These are phyloP conservation scores for Phlogophora meticulosa DNA, from an alignment of 2,888 invertebrate species.

Conservation along the genomic window DNA sequence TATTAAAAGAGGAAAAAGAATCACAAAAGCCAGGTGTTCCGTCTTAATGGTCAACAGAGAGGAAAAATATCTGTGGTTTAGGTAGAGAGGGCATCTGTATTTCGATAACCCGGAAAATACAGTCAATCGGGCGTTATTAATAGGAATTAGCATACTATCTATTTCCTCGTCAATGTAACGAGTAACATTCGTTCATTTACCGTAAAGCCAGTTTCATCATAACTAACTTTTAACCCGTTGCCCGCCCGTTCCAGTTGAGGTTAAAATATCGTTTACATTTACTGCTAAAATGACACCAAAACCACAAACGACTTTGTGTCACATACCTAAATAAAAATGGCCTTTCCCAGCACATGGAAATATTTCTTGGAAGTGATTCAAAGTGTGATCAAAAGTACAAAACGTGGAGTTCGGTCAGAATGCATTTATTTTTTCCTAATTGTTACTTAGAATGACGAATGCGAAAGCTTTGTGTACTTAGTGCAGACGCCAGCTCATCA, in stretches of 20 bases:
- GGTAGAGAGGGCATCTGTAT: background rate
- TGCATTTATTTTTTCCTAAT: too few species aligned
- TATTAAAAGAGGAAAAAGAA: background rate
- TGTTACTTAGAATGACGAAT: too few species aligned
- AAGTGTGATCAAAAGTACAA: background rate
- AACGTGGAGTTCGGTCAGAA: too few species aligned
- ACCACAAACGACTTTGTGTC: conserved; percentile 30
- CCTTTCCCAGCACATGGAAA: background rate
- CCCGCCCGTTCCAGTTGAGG: conserved; percentile 32
- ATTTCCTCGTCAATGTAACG: conserved; percentile 8
- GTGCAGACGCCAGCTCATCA: too few species aligned
- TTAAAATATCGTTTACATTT: conserved; percentile 41
- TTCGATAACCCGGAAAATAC: background rate
- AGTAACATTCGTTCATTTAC: background rate
- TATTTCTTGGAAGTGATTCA: background rate
- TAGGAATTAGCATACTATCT: background rate
- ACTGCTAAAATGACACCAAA: conserved; percentile 24
- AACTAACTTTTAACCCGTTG: background rate
- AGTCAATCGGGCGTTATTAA: background rate
- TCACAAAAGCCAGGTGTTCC: background rate
- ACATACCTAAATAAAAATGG: conserved; percentile 14
- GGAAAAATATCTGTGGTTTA: too few species aligned
- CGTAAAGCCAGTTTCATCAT: conserved; percentile 3
- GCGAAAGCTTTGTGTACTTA: too few species aligned
- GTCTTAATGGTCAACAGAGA: background rate